Conservation (phyloP, 2,797 vertebrate species). For the Coregonus suidteri region DNA sequence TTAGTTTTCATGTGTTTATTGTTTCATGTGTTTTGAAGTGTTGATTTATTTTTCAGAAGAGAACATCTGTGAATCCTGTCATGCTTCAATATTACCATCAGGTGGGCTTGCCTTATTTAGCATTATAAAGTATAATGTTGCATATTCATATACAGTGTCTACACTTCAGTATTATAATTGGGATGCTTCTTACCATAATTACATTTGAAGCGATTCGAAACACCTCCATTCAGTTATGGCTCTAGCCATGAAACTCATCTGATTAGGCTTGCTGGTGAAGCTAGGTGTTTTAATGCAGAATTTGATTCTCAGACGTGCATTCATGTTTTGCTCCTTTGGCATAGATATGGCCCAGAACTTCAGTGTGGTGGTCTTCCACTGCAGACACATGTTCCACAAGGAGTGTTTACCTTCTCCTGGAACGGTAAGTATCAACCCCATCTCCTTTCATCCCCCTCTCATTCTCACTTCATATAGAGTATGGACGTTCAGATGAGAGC, state of each 20-base stretch:
- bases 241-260: no score
- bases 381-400: constrained; percentile 98
- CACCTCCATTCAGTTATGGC: background rate
- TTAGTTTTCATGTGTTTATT: background rate
- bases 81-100: constrained; percentile 89
- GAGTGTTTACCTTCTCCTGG: constrained; percentile 90
- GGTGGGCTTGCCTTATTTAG: constrained; percentile 71
- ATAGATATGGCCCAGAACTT: constrained; percentile 90
- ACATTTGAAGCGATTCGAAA: background rate
- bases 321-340: constrained; percentile 36
- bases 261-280: no score
- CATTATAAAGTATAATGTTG: no score
- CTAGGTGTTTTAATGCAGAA: no score
- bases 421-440: constrained; percentile 76
- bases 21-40: background rate
- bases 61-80: constrained; percentile 94
- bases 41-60: constrained; percentile 81
- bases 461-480: background rate
- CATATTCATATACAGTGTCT: background rate
- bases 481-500: background rate
- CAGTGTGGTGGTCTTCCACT: constrained; percentile 93
- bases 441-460: background rate
- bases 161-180: background rate
- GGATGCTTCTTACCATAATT: background rate
- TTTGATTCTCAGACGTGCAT: background rate